Evolutionary conservation across 1,140 invertebrate species (phyloP).

Genomic region (Cotesia vestalis): DNA sequence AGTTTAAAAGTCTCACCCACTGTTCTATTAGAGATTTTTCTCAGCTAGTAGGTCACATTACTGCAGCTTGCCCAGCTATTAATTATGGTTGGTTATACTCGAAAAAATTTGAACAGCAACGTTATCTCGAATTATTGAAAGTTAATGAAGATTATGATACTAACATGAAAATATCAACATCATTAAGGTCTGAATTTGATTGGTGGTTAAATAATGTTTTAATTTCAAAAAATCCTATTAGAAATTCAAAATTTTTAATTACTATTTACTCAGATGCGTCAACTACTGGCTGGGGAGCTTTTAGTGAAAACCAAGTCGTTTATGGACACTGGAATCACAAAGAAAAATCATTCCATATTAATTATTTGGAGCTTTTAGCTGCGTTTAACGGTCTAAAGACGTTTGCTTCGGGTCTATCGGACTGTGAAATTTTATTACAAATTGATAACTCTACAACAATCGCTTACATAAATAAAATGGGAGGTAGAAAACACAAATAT

Average conservation of each 20-base stretch:
- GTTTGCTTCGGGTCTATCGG: conserved; percentile 30
- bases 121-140: conserved; percentile 35
- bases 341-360: neutral
- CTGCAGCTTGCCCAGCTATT: conserved; percentile 42
- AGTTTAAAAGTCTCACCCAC: conserved; percentile 20
- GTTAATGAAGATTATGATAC: conserved; percentile 35
- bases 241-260: neutral
- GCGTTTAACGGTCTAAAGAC: conserved; percentile 34
- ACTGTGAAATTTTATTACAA: conserved; percentile 35
- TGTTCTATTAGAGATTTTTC: conserved; percentile 46
- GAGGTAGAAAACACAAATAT: conserved; percentile 26
- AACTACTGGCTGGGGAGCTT: neutral
- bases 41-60: conserved; percentile 40
- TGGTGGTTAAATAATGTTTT: neutral
- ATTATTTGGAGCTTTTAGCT: conserved; percentile 19
- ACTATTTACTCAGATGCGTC: conserved; percentile 8
- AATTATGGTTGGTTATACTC: conserved; percentile 43
- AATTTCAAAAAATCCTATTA: neutral
- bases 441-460: conserved; percentile 41
- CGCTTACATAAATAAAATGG: conserved; percentile 39
- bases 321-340: neutral
- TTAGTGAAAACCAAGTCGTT: neutral
- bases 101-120: conserved; percentile 41
- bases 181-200: neutral
- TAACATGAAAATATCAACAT: conserved; percentile 11